Base-by-base conservation (phyloP, 1,140 invertebrate genomes). In the Drosophila elegans region DNA sequence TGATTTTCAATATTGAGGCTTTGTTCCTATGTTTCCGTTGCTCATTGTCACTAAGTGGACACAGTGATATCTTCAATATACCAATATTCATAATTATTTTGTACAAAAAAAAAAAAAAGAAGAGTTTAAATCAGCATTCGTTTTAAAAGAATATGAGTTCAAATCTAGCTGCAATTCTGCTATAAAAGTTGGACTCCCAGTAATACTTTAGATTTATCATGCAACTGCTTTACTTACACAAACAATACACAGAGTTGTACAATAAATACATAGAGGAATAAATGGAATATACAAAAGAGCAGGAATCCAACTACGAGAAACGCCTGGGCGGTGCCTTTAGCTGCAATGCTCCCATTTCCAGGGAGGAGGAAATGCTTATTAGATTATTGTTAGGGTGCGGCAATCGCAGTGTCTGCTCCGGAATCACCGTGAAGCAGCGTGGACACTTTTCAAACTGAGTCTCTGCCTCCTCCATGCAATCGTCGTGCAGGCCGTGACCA, bases 291-390 rank as follows among this genome's bases (percentile, higher is more conserved):
- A 76, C 48, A 59, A 36, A 51, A n/a, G 63, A 61, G 36, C 2
- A 62, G 6, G 12, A 38, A 11, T 25, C 16, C 16, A 34, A 21
- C 38, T 84, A 88, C 62, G 49, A 78, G 80, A 92, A 92, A 11
- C 88, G 84, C 53, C 91, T 67, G 11, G 91, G 91, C n/a, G 91
- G 91, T 11, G 91, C 90, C 68, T 92, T 92, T 1, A 92, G 66
- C 55, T 91, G 81, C 66, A 92, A 60, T 1, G 81, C 72, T 5
- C 91, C 88, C 56, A 90, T 64, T 41, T 91, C 84, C 46, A 49
- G n/a, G 7, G 49, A 54, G 1, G 27, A 27, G 13, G 76, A 61
- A 39, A 64, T 32, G 12, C 60, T 74, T 16, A 80, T 53, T 36
- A 80, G 48, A 49, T 60, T 79, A 52, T 73, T 73, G 42, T 54